Evolutionary conservation across 2,113 vertebrate genomes (phyloP).

Genomic region (Paramormyrops kingsleyae): DNA sequence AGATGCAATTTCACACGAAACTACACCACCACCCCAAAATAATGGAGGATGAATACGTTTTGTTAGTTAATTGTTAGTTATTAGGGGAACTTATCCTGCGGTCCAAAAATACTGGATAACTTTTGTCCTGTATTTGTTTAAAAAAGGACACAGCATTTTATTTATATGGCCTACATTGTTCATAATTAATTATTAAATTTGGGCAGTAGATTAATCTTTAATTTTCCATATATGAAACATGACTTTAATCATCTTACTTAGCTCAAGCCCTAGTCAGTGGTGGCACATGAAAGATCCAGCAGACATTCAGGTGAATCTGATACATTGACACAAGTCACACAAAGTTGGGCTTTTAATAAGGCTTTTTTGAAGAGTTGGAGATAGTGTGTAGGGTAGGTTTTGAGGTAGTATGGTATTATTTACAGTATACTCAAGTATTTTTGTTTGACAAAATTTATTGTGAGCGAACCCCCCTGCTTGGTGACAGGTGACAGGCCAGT

Average conservation of each 20-base stretch:
- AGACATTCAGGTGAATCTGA: not conserved
- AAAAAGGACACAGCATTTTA: not conserved
- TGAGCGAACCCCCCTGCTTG: not conserved
- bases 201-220: not conserved
- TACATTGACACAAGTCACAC: not conserved
- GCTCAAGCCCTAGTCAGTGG: not conserved
- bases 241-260: not conserved
- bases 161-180: not conserved
- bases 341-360: not conserved
- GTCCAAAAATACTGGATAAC: not conserved
- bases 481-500: not conserved
- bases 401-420: not conserved
- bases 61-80: not conserved
- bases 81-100: not conserved
- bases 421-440: not conserved
- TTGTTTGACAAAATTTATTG: not conserved
- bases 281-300: not conserved
- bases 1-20: not conserved
- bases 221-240: not conserved
- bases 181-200: not conserved
- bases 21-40: not conserved
- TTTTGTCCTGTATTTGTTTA: not conserved
- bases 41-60: not conserved
- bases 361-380: not conserved
- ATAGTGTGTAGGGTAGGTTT: not conserved